Evolutionary conservation across 2,888 invertebrate species (phyloP), one percentile per base, ranked within the genome.

Genomic region (Drosophila kambysellisi): DNA sequence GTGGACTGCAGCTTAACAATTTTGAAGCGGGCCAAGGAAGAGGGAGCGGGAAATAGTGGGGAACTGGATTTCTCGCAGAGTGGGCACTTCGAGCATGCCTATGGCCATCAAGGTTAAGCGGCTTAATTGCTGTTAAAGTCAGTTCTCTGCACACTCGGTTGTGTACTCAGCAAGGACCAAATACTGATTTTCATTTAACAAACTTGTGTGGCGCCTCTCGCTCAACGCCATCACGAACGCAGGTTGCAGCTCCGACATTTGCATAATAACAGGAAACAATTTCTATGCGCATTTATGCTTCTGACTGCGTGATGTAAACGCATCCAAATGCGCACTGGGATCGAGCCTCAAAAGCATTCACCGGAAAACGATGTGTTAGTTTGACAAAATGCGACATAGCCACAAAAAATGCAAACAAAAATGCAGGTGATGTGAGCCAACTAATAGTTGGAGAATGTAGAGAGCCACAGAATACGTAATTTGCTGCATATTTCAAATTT

Each of bases 241-340:
- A 46, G 56, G 71, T 57, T 70, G 53, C 54, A 48, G 39, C 33
- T 51, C 54, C 52, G 50, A 78, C 72, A 89, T 86, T 89, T 86
- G 57, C 82, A 89, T 89, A 86, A 86, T 88, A 84, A 78, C 89
- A 77, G 86, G 86, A 86, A 86, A 84, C 90, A 88, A 84, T 89
- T 89, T 81, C 50, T 74, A 72, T 76, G 78, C 81, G 62, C 79
- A 76, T 75, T 76, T 77, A 63, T 63, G 74, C 46, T 66, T 32
- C 53, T 63, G 70, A 66, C 81, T 88, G 89, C 89, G 89, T 83
- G 86, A 69, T 66, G 52, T 4, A 39, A 68, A 70, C 48, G 56
- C 63, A 62, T 54, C 50, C 46, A 51, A 59, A 43, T 52, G 8
- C 51, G 12, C 50, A n/a, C 33, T 12, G 11, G 39, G 12, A n/a